These are phyloP conservation scores for Cerceris rybyensis DNA, from an alignment of 2,888 invertebrate species.

Conservation along the genomic window DNA sequence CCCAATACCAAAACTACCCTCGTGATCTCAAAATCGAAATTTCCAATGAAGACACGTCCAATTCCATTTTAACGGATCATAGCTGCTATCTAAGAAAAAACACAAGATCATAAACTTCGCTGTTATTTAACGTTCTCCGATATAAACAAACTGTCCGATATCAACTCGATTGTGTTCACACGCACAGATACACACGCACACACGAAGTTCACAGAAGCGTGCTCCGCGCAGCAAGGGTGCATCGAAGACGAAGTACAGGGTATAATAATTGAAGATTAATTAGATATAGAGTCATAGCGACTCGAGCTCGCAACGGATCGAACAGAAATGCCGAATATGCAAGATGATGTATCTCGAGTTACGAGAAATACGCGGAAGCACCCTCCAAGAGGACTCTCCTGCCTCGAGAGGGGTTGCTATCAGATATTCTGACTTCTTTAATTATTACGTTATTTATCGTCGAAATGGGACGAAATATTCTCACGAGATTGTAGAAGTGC, in stretches of 20 bases:
- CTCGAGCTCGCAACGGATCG: constrained; percentile 1
- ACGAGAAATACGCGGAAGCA: too few species aligned
- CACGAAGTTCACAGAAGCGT: constrained; percentile 10
- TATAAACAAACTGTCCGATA: constrained; percentile 32
- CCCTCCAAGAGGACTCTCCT: too few species aligned
- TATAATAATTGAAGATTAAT: constrained; percentile 48
- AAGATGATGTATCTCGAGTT: too few species aligned
- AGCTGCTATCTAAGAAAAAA: constrained; percentile 2
- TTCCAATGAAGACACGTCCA: too few species aligned
- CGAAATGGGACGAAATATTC: too few species aligned
- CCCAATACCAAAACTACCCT: too few species aligned
- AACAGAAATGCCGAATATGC: not conserved
- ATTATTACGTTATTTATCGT: too few species aligned
- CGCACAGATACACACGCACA: constrained; percentile 5
- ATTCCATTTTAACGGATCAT: too few species aligned
- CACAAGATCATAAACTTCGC: not conserved
- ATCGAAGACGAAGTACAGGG: constrained; percentile 56
- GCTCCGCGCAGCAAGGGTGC: constrained; percentile 43
- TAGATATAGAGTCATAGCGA: constrained; percentile 34
- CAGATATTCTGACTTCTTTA: too few species aligned
- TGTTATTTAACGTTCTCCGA: not conserved
- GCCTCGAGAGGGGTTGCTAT: too few species aligned
- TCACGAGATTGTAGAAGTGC: too few species aligned
- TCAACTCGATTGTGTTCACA: constrained; percentile 62
- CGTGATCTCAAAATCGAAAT: too few species aligned